phyloP scores from a whole-genome alignment of 2,888 invertebrate genomes.

The Sesia bembeciformis region DNA sequence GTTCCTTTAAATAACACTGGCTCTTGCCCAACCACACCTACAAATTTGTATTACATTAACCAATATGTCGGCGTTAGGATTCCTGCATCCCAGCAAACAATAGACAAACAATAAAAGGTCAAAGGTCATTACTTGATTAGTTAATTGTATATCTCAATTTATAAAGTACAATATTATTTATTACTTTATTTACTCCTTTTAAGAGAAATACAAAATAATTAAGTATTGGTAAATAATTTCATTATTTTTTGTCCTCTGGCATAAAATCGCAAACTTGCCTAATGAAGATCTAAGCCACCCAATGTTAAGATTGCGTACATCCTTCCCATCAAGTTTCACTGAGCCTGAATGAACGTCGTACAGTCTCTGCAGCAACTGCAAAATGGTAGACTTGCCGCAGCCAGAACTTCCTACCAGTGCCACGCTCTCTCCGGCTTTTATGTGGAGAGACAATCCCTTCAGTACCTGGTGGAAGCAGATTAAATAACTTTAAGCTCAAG shows the following conservation, averaged over 20 bases:
- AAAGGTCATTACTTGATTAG: too few species aligned
- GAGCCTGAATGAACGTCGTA: conserved; percentile 78
- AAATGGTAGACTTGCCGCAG: conserved; percentile 86
- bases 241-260: neutral
- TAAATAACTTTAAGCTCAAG: too few species aligned
- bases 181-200: too few species aligned
- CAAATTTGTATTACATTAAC: neutral
- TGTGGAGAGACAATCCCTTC: conserved; percentile 77
- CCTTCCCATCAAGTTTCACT: conserved; percentile 78
- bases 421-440: conserved; percentile 80
- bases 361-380: conserved; percentile 83
- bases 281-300: conserved; percentile 84
- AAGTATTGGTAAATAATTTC: too few species aligned
- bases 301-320: conserved; percentile 80
- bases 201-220: too few species aligned
- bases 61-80: too few species aligned
- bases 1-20: conserved; percentile 88
- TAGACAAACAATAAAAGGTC: too few species aligned
- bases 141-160: too few species aligned
- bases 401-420: conserved; percentile 85
- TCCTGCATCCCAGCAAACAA: too few species aligned
- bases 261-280: conserved; percentile 40
- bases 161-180: too few species aligned
- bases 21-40: conserved; percentile 89
- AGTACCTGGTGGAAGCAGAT: conserved; percentile 64